Evolutionary conservation across 2,888 invertebrate species (phyloP).

Genomic region (Apamea sordens): DNA sequence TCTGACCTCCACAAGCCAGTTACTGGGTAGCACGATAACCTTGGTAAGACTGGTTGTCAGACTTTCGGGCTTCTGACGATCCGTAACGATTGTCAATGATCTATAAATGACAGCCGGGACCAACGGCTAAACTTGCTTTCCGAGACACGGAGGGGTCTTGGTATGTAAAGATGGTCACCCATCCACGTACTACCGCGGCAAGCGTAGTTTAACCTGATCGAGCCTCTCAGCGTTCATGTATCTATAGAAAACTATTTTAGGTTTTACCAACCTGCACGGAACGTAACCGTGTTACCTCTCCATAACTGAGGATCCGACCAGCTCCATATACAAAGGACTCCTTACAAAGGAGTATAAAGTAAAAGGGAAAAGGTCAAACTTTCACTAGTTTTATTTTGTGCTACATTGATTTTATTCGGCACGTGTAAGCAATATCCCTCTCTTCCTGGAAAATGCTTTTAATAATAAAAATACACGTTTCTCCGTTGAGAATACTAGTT

Average conservation of each 20-base stretch:
- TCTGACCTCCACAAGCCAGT: too few relatives aligned
- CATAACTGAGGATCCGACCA: neutral
- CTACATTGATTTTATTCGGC: conserved; percentile 36
- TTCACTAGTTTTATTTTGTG: conserved; percentile 16
- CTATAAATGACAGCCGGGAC: too few relatives aligned
- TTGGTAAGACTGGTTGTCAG: too few relatives aligned
- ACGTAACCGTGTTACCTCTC: neutral
- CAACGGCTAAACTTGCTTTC: too few relatives aligned
- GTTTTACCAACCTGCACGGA: neutral
- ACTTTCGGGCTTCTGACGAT: too few relatives aligned
- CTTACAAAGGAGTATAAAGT: neutral
- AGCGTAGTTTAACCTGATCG: too few relatives aligned
- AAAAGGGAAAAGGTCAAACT: conserved; percentile 7
- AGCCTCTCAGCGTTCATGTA: neutral
- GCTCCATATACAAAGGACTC: neutral
- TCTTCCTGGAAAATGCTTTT: neutral
- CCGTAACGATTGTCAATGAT: too few relatives aligned
- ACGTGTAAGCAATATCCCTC: conserved; percentile 22
- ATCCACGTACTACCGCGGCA: too few relatives aligned
- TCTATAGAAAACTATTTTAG: neutral
- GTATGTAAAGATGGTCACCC: too few relatives aligned
- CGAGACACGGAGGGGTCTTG: too few relatives aligned
- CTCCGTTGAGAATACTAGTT: neutral
- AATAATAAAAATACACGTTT: neutral
- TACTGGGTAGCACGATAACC: too few relatives aligned